These are phyloP conservation scores for Agrotis exclamationis DNA, from an alignment of 2,888 invertebrate genomes.

Conservation along the genomic window DNA sequence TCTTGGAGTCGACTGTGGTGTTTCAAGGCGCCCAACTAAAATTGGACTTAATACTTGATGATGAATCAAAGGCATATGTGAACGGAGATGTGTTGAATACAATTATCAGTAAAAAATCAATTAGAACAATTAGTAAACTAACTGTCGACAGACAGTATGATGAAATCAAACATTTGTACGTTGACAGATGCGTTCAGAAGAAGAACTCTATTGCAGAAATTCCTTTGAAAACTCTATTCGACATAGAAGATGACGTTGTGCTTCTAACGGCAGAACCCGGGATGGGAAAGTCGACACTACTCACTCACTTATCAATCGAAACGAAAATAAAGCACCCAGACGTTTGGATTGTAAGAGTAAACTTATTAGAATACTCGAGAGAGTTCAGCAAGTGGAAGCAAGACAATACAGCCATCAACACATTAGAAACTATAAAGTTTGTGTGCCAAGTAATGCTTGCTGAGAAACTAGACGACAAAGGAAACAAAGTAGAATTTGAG, in stretches of 20 bases:
- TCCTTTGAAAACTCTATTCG: too few species aligned
- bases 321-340: slow-evolving; percentile 42
- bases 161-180: slow-evolving; percentile 42
- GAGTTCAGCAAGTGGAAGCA: slow-evolving; percentile 39
- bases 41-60: slow-evolving; percentile 31
- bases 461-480: neutral
- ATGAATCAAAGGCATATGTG: slow-evolving; percentile 23
- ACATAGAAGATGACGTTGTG: slow-evolving; percentile 5
- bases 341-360: slow-evolving; percentile 53
- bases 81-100: slow-evolving; percentile 40
- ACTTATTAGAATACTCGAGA: slow-evolving; percentile 40
- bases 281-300: slow-evolving; percentile 60
- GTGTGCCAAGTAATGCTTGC: slow-evolving; percentile 17
- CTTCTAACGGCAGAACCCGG: slow-evolving; percentile 51
- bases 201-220: too few species aligned
- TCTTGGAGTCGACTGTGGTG: slow-evolving; percentile 21
- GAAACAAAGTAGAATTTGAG: neutral
- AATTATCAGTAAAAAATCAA: slow-evolving; percentile 18
- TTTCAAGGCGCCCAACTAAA: slow-evolving; percentile 42
- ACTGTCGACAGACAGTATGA: slow-evolving; percentile 33
- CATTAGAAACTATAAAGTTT: slow-evolving; percentile 19
- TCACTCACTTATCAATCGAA: slow-evolving; percentile 31
- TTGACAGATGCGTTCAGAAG: slow-evolving; percentile 30
- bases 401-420: neutral
- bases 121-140: slow-evolving; percentile 29